A percentile compares a stretch with the other conserved stretches of the same genome.
phyloP scores from a whole-genome alignment of 23 tunicate species.

The Diplosoma virens region DNA sequence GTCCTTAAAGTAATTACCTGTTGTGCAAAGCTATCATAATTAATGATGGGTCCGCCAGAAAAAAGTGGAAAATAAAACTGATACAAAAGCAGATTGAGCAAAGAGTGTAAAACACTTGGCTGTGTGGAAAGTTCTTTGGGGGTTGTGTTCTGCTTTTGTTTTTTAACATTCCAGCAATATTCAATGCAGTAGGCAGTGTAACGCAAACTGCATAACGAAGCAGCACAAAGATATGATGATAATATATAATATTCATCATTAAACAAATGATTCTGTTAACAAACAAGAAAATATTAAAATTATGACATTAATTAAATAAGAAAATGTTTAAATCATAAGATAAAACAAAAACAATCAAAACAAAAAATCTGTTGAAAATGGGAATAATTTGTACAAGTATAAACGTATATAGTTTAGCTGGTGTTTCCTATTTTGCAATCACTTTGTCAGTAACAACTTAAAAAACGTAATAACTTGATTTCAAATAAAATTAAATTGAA shows the following conservation, averaged over 20 bases:
- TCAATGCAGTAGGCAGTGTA: constrained; percentile 64
- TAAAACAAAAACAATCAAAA: background rate
- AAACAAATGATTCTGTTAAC: background rate
- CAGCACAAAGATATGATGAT: constrained; percentile 10
- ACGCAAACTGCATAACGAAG: constrained; percentile 56
- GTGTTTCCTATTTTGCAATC: too few relatives aligned
- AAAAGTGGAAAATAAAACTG: constrained; percentile 71
- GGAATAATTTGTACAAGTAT: too few relatives aligned
- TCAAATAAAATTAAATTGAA: too few relatives aligned
- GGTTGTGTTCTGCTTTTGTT: background rate
- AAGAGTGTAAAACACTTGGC: background rate
- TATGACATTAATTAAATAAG: too few relatives aligned
- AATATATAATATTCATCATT: constrained; percentile 6
- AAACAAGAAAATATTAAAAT: background rate
- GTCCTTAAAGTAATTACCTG: constrained; percentile 44
- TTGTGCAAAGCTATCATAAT: constrained; percentile 41
- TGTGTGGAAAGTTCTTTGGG: background rate
- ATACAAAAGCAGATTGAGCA: constrained; percentile 34
- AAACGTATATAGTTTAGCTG: too few relatives aligned
- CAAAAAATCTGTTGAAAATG: too few relatives aligned
- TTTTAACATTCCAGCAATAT: constrained; percentile 31
- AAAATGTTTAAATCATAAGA: background rate
- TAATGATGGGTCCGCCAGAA: constrained; percentile 74
- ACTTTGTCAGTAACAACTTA: too few relatives aligned
- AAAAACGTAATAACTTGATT: too few relatives aligned